Evolutionary conservation across 2,888 invertebrate genomes (phyloP), one percentile per base, ranked within the genome.

Genomic region (Meghimatium bilineatum): DNA sequence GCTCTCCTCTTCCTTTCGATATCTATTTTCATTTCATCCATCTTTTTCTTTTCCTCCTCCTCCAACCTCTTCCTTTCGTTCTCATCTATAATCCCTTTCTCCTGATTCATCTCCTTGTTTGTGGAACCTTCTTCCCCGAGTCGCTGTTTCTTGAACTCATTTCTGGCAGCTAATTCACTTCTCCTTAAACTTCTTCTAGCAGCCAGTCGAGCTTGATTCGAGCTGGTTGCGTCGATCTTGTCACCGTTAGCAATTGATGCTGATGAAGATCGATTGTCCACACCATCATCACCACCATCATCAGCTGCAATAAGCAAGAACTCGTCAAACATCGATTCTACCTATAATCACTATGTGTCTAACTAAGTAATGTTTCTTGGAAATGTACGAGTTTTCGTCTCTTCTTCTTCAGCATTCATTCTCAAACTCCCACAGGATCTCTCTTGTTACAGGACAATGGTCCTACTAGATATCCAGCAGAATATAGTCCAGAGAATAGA

Each of bases 231-330:
- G 52, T 82, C 82, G 32, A 69, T 75, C 6, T 82, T 82, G 6
- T 75, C 49, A 10, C 66, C 36, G 6, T 66, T 1, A 3, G 20
- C n/a, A 38, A 66, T n/a, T 0, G 63, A 8, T 17, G 23, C 56
- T 56, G 56, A 6, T 17, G 56, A 17, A 56, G 56, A 56, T 17
- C 20, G 56, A 23, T 17, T 23, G 5, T n/a, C 52, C 17, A 26
- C n/a, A 29, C 38, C 34, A 29, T 63, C 77, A 60, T 63, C 38
- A 8, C 23, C 66, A 34, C 29, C 80, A 20, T 34, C 80, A 34
- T 71, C 69, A 80, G 80, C 80, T 80, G 80, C 32, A 66, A 78
- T 38, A 78, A 66, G 17, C 44, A 78, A 67, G 63, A 78, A 78
- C 14, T 26, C 38, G 26, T 49, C 17, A 38, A 44, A 36, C n/a